Conservation (phyloP, 2,888 invertebrate genomes). For the Chrysotoxum bicinctum region DNA sequence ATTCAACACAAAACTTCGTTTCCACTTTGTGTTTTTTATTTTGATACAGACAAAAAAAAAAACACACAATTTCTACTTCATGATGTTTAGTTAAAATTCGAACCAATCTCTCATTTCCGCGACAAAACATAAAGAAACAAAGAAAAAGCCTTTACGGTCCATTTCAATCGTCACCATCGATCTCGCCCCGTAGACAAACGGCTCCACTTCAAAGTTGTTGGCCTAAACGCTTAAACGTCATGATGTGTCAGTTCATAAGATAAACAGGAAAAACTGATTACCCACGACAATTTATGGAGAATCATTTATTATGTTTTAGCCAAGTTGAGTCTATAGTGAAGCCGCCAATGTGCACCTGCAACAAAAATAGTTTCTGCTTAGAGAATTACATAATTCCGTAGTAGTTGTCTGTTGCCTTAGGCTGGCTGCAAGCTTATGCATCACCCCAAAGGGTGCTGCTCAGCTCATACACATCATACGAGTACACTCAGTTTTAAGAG, state of each 20-base stretch:
- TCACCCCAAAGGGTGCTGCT: constrained; percentile 33
- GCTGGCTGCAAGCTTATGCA: neutral
- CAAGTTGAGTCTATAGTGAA: constrained; percentile 6
- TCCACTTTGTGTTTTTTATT: neutral
- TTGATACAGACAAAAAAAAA: neutral
- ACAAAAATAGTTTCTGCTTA: constrained; percentile 26
- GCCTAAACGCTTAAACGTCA: constrained; percentile 25
- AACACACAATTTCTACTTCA: neutral
- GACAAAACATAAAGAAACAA: neutral
- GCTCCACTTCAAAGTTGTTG: constrained; percentile 8
- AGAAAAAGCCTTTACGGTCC: constrained; percentile 16
- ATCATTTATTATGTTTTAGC: constrained; percentile 48
- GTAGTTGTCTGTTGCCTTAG: neutral
- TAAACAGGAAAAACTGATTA: constrained; percentile 60
- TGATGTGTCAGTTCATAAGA: constrained; percentile 17
- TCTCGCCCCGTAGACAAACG: neutral
- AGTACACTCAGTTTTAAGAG: neutral
- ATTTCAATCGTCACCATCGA: constrained; percentile 25
- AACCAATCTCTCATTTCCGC: constrained; percentile 26
- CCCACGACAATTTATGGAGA: constrained; percentile 46
- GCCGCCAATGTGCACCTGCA: constrained; percentile 47
- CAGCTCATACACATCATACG: neutral
- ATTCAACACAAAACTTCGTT: constrained; percentile 9
- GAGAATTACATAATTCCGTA: constrained; percentile 34
- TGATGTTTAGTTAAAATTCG: constrained; percentile 7